Conservation (phyloP, 2,888 invertebrate species). For the Diadegma fenestrale region DNA sequence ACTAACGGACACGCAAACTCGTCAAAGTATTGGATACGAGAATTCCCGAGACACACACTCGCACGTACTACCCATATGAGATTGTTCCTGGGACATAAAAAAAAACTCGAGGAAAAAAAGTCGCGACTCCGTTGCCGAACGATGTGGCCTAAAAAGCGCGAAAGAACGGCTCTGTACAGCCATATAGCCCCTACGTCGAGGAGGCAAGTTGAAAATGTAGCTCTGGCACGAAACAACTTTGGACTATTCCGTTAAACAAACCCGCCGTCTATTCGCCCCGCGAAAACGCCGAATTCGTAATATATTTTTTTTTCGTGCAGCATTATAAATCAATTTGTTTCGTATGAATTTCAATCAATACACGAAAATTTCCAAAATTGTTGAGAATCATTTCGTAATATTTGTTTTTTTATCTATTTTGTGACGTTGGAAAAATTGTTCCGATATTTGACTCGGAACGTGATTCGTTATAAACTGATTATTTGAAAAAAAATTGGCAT, state of each 20-base stretch:
- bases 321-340: background rate
- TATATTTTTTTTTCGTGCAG: conserved; percentile 8
- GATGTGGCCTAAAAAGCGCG: conserved; percentile 30
- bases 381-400: background rate
- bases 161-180: conserved; percentile 15
- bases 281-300: conserved; percentile 8
- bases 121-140: conserved; percentile 40
- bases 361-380: background rate
- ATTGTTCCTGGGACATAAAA: conserved; percentile 38
- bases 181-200: conserved; percentile 1
- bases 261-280: background rate
- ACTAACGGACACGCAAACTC: conserved; percentile 54
- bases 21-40: conserved; percentile 28
- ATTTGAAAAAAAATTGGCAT: background rate
- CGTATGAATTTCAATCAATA: background rate
- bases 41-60: conserved; percentile 31
- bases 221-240: conserved; percentile 44
- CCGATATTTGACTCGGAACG: background rate
- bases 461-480: background rate
- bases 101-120: conserved; percentile 7
- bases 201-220: conserved; percentile 33
- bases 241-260: conserved; percentile 8
- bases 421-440: background rate
- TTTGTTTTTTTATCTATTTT: background rate
- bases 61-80: conserved; percentile 22